Evolutionary conservation across 2,888 invertebrate species (phyloP), one percentile per base, ranked within the genome.

Genomic region (Myopa tessellatipennis): DNA sequence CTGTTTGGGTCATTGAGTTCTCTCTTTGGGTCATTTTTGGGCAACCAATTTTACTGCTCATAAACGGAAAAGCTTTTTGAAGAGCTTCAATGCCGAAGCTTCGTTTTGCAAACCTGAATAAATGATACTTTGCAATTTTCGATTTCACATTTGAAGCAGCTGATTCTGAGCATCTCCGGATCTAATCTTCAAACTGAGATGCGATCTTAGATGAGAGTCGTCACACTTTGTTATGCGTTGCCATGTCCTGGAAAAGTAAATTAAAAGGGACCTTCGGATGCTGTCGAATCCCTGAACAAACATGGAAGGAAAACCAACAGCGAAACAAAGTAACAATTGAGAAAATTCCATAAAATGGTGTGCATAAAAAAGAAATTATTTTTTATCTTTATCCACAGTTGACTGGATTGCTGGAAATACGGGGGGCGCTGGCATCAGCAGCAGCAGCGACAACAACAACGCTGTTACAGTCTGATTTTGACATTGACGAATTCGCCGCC

Each of bases 391-490:
- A 75, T 68, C 14, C 68, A 75, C 69, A 68, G 68, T 60, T 60
- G 68, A 69, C 75, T 60, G 69, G 38, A 63, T 26, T 12, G 36
- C 26, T 65, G 34, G n/a, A 14, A 12, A 16, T 55, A 26, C 60
- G 65, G 38, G 50, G 52, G 67, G 55, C 45, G 74, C 63, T 36
- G 65, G 34, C 36, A 69, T 26, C 67, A 65, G 58, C 67, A 67
- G 58, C 10, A 40, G 45, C 55, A 70, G 18, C 52, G n/a, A 36
- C 38, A 65, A 34, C 65, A 65, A 38, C 65, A 65, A 34, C 70
- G n/a, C 16, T 89, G 89, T 89, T 88, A 89, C 89, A 89, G 89
- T 89, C 89, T 89, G 90, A 89, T 89, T 89, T 89, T 89, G 89
- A 89, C 89, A 88, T 89, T 89, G 90, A 89, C 89, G 89, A 85